Evolutionary conservation across 2,888 invertebrate species (phyloP).

Genomic region (Ophion obscuratus): DNA sequence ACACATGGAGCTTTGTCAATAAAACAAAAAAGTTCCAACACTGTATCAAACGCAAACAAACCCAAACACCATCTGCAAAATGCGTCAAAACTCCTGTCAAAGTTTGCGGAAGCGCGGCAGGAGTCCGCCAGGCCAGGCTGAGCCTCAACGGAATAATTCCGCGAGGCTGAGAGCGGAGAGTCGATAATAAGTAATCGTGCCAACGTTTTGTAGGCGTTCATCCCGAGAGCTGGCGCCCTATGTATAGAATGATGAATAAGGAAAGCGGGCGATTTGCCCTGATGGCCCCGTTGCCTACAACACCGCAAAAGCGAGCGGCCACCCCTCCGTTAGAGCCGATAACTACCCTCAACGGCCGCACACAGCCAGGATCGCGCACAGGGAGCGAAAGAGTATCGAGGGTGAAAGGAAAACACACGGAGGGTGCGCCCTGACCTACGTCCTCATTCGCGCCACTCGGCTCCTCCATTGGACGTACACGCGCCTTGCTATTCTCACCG

Average conservation of each 20-base stretch:
- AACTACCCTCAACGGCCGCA: conserved; percentile 51
- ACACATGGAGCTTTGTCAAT: too few relatives aligned
- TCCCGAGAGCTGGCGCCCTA: conserved; percentile 22
- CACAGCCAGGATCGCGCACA: conserved; percentile 15
- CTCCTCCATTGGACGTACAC: conserved; percentile 31
- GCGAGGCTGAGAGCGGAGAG: neutral
- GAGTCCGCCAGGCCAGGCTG: too few relatives aligned
- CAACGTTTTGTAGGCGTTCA: conserved; percentile 25
- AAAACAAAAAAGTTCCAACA: too few relatives aligned
- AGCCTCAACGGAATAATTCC: too few relatives aligned
- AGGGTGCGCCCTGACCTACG: conserved; percentile 72
- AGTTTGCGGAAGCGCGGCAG: too few relatives aligned
- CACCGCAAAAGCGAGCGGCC: conserved; percentile 68
- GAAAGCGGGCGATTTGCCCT: conserved; percentile 49
- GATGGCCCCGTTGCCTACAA: conserved; percentile 67
- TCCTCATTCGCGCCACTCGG: conserved; percentile 61
- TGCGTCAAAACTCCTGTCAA: too few relatives aligned
- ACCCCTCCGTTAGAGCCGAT: conserved; percentile 68
- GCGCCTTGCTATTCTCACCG: conserved; percentile 42
- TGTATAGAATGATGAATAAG: conserved; percentile 43
- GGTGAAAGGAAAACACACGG: conserved; percentile 67
- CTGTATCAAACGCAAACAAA: too few relatives aligned
- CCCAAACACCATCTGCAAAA: too few relatives aligned
- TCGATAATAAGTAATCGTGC: conserved; percentile 18
- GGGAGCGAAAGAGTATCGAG: conserved; percentile 55